Base-by-base conservation (phyloP, 2,888 invertebrate genomes). In the Heliconius hortense region DNA sequence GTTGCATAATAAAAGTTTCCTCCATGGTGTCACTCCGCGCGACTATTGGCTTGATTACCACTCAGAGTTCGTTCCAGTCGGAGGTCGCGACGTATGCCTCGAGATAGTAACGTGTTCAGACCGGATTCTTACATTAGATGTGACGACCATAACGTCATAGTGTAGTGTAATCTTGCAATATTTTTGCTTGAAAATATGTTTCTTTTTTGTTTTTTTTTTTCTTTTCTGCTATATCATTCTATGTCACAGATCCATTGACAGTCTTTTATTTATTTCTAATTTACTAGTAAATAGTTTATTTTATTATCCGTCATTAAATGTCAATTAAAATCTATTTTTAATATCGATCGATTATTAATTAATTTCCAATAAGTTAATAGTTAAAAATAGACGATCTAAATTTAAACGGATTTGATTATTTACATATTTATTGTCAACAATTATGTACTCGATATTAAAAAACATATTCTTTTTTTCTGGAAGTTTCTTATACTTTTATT, bases 41-140 rank as follows among this genome's bases (percentile, higher is more conserved):
- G n/a, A 48, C 7, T 56, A 31, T 69, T 56, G 15, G 24, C 39
- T 39, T 18, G 35, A 71, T 62, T 62, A 68, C 74, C 60, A 60
- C 53, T 69, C 13, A 8, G 60, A 62, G 68, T 69, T 48, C 35
- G 31, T 35, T 28, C 8, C 28, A 56, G 56, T 28, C 66, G n/a
- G 10, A 76, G 75, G 77, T 71, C 71, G 31, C 24, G 77, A 69
- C 74, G 59, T 28, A 0, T 73, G 73, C 74, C 74, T 63, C 43
- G 5, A 53, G 79, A 79, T 79, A 79, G 31, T 60, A 73, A 76
- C 79, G 43, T 62, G 79, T 77, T 74, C 31, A 13, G 0, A 59
- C 78, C 68, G 76, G 76, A 63, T 43, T 53, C 28, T 69, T 76
- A 60, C 62, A 62, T 72, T 67, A 24, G 43, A 31, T 60, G 43